A percentile compares a stretch with the other conserved stretches of the same genome.
phyloP scores from a whole-genome alignment of 2,113 vertebrate genomes.

The Electrona antarctica region DNA sequence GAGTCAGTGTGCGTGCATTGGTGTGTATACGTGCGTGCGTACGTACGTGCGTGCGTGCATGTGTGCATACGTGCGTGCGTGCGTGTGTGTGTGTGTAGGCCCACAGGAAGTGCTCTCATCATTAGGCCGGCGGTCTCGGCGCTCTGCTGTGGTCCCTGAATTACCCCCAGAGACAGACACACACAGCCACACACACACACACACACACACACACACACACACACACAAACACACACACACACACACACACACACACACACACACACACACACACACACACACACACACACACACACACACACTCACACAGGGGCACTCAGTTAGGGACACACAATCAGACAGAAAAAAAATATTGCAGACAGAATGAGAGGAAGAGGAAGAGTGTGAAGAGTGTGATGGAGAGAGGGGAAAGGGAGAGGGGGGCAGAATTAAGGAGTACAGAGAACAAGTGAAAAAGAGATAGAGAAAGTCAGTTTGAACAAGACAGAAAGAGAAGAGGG shows the following conservation, averaged over 20 bases:
- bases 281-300: constrained; percentile 69
- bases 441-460: background rate
- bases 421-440: no score
- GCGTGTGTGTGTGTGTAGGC: constrained; percentile 20
- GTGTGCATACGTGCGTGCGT: background rate
- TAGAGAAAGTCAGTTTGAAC: background rate
- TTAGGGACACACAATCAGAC: constrained; percentile 55
- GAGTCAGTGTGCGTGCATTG: no score
- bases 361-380: constrained; percentile 12
- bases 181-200: constrained; percentile 72
- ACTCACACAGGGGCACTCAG: no score
- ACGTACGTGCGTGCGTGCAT: background rate
- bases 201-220: constrained; percentile 29
- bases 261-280: constrained; percentile 64
- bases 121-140: constrained; percentile 56
- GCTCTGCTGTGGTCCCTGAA: constrained; percentile 57
- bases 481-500: background rate
- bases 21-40: background rate
- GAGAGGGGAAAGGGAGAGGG: background rate
- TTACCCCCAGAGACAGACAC: constrained; percentile 69
- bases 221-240: no score
- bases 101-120: constrained; percentile 76
- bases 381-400: no score
- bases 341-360: constrained; percentile 75
- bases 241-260: constrained; percentile 29